Evolutionary conservation across 2,888 invertebrate genomes (phyloP).

Genomic region (Heliconius aoede): DNA sequence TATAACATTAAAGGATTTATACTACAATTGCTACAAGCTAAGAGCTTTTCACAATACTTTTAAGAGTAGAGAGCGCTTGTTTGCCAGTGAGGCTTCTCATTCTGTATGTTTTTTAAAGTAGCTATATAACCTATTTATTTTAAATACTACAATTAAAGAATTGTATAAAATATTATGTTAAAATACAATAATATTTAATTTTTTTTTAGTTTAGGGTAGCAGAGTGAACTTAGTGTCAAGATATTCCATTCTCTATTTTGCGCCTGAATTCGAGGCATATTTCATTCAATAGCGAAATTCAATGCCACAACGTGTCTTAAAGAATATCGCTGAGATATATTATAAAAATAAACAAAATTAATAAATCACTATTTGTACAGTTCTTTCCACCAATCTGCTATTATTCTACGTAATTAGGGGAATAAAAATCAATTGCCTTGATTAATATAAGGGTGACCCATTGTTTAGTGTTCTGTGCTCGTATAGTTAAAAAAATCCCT

Average conservation of each 20-base stretch:
- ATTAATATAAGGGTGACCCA: constrained; percentile 32
- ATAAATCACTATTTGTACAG: background rate
- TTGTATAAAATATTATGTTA: background rate
- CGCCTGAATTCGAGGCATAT: no score
- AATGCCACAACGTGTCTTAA: background rate
- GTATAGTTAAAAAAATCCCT: background rate
- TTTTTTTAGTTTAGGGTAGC: background rate
- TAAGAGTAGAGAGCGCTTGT: constrained; percentile 1
- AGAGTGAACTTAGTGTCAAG: background rate
- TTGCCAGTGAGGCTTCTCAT: background rate
- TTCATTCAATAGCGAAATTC: no score
- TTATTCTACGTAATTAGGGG: constrained; percentile 32
- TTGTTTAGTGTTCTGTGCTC: background rate
- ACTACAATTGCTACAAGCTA: background rate
- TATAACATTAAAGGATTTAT: background rate
- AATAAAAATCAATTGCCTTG: constrained; percentile 34
- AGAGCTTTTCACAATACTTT: constrained; percentile 9
- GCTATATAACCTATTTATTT: background rate
- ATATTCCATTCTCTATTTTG: no score
- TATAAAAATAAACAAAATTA: background rate
- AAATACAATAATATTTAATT: background rate
- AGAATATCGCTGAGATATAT: background rate
- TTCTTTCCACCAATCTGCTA: constrained; percentile 22
- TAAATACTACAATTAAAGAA: background rate
- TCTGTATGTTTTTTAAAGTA: background rate